Evolutionary conservation across 2,888 invertebrate species (phyloP).

Genomic region (Melangyna quadrimaculata): DNA sequence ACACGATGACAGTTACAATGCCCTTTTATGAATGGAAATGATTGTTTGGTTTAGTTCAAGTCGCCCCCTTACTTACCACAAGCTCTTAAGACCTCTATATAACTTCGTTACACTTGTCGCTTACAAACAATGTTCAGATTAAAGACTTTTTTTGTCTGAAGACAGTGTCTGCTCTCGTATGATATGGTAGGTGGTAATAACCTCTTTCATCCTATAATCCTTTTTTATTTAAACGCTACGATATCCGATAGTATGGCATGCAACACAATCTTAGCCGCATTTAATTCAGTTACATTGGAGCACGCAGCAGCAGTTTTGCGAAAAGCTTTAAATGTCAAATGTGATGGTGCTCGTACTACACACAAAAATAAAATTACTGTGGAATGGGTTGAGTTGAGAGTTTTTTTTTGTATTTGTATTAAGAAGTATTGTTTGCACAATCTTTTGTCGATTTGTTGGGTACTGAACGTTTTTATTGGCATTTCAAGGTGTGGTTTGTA

Average conservation of each 20-base stretch:
- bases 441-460: constrained; percentile 45
- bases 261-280: constrained; percentile 34
- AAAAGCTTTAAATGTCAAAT: constrained; percentile 39
- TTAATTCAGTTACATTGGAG: constrained; percentile 1
- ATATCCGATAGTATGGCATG: constrained; percentile 11
- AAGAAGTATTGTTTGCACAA: constrained; percentile 29
- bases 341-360: background rate
- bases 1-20: constrained; percentile 49
- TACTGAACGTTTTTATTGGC: constrained; percentile 43
- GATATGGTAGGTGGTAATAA: constrained; percentile 30
- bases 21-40: constrained; percentile 59
- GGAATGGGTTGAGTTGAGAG: background rate
- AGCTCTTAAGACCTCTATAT: background rate
- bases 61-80: background rate
- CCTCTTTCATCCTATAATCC: constrained; percentile 12
- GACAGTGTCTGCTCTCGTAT: background rate
- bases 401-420: background rate
- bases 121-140: constrained; percentile 31
- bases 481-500: constrained; percentile 58
- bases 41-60: constrained; percentile 36
- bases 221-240: background rate
- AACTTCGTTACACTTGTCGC: constrained; percentile 61
- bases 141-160: background rate
- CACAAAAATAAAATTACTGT: background rate
- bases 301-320: constrained; percentile 27